Conservation (phyloP, 2,113 vertebrate genomes). For the Petrocephalus zakoni region DNA sequence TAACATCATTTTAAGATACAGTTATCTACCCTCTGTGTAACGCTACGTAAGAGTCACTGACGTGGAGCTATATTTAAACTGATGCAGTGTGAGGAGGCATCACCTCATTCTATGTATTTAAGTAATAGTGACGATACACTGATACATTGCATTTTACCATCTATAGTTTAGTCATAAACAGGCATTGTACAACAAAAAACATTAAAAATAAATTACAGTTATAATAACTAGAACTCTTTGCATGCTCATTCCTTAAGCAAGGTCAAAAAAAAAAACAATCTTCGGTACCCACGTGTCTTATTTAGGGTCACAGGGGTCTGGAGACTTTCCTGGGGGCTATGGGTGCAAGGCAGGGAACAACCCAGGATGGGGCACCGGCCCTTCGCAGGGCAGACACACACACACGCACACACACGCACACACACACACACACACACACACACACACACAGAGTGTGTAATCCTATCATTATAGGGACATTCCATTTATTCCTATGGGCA, state of each 20-base stretch:
- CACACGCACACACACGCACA: too few relatives aligned
- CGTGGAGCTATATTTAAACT: not conserved
- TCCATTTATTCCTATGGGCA: too few relatives aligned
- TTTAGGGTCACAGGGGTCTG: not conserved
- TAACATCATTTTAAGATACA: not conserved
- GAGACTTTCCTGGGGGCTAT: not conserved
- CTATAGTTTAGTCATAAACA: not conserved
- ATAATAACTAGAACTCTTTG: not conserved
- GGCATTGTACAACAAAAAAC: not conserved
- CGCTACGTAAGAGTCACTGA: not conserved
- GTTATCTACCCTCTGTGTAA: not conserved
- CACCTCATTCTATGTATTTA: not conserved
- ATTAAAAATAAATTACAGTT: not conserved
- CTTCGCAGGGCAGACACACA: not conserved
- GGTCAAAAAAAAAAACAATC: not conserved
- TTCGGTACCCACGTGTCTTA: not conserved
- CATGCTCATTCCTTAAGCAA: not conserved
- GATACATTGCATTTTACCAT: too few relatives aligned
- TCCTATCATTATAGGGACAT: too few relatives aligned
- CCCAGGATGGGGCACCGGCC: not conserved
- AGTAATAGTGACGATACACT: not conserved
- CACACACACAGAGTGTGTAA: not conserved
- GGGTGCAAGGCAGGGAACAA: not conserved
- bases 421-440: too few relatives aligned
- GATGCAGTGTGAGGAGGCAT: not conserved